phyloP scores from a whole-genome alignment of 2,888 invertebrate species.

The Idaea aversata region DNA sequence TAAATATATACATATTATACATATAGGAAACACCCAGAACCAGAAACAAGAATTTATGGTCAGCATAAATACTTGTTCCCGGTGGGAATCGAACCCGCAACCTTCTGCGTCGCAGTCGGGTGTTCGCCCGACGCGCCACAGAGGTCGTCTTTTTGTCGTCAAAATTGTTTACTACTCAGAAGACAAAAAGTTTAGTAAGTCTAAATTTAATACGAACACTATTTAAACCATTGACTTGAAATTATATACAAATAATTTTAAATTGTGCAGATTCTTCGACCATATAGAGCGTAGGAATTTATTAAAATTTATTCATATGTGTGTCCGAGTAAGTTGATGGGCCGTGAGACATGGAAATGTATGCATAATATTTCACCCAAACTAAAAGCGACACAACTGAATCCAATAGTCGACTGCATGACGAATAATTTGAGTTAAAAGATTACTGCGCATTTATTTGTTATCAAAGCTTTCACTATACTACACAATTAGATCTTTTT shows the following conservation, averaged over 20 bases:
- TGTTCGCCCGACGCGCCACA: too few species aligned
- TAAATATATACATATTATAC: too few species aligned
- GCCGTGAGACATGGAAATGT: constrained; percentile 44
- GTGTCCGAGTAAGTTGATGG: constrained; percentile 34
- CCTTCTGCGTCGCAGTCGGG: too few species aligned
- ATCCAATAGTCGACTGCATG: background rate
- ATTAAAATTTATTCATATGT: constrained; percentile 66
- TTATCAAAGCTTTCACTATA: too few species aligned
- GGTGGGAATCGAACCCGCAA: too few species aligned
- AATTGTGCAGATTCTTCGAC: background rate
- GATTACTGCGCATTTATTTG: background rate
- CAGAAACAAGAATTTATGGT: too few species aligned
- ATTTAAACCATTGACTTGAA: background rate
- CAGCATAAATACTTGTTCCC: too few species aligned
- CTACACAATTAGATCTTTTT: background rate
- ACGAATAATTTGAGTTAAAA: background rate
- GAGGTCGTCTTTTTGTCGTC: too few species aligned
- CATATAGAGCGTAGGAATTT: constrained; percentile 33
- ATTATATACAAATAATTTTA: constrained; percentile 7
- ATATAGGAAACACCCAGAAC: too few species aligned
- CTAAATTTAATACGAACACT: background rate
- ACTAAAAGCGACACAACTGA: constrained; percentile 26
- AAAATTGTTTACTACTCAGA: background rate
- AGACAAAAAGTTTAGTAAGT: background rate
- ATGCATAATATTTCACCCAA: constrained; percentile 39